These are phyloP conservation scores for Ambastaia sidthimunki DNA, from an alignment of 2,797 vertebrate species.

Conservation along the genomic window DNA sequence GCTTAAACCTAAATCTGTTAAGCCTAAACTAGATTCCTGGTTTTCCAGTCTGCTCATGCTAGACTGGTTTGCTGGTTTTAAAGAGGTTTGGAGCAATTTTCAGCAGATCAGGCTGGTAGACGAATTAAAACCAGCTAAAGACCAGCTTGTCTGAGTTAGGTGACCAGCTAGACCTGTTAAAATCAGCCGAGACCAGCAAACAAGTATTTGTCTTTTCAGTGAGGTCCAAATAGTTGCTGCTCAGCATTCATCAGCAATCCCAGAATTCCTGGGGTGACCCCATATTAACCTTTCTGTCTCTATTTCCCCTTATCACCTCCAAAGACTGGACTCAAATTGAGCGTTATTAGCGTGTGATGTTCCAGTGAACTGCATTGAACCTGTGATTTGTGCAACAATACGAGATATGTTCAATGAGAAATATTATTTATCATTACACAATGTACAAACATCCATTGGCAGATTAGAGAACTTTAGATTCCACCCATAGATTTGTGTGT, in stretches of 20 bases:
- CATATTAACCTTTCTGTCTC: slow-evolving; percentile 57
- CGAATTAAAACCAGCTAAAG: no score
- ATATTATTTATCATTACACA: slow-evolving; percentile 48
- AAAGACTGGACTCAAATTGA: slow-evolving; percentile 68
- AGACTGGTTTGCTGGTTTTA: no score
- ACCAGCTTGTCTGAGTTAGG: neutral
- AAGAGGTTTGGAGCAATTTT: no score
- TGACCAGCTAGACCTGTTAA: neutral
- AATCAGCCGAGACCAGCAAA: neutral
- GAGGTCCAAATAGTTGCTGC: neutral
- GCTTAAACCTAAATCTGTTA: neutral
- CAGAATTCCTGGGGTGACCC: slow-evolving; percentile 21
- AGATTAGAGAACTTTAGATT: neutral
- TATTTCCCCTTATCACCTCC: slow-evolving; percentile 73
- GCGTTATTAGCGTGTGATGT: slow-evolving; percentile 66
- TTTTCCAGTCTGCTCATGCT: no score
- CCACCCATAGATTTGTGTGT: neutral
- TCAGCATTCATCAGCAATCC: slow-evolving; percentile 24
- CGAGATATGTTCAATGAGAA: slow-evolving; percentile 68
- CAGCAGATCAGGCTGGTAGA: no score
- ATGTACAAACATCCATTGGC: neutral
- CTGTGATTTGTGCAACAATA: slow-evolving; percentile 74
- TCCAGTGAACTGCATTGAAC: slow-evolving; percentile 76
- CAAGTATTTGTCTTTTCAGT: no score
- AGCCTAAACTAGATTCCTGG: no score